Base-by-base conservation (phyloP, 2,113 vertebrate genomes). In the Cranoglanis bouderius region DNA sequence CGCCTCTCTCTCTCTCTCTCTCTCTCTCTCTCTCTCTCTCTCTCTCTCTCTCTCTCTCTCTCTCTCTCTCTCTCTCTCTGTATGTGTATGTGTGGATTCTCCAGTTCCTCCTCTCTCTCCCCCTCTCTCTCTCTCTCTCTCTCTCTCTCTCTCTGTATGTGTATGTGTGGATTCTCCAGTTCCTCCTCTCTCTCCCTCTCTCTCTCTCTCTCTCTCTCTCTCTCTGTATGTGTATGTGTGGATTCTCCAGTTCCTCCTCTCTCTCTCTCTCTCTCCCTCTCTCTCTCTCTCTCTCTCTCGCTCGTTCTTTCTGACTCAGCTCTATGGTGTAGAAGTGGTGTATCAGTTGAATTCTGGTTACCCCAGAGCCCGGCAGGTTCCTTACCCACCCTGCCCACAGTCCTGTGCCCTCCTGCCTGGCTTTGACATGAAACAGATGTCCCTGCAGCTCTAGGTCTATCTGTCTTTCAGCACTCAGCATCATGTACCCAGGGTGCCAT, bases 401-500 rank as follows among this genome's bases (percentile, higher is more conserved):
- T 49, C 55, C 40, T 59, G 24, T 51, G 38, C 67, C 67, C 85
- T 86, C 53, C 72, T 59, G 51, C 85, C 70, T 57, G 85, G 67
- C 53, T 85, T 75, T 75, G 85, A 75, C 85, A 86, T 26, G 9
- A 53, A 86, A 86, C 70, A 86, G 85, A 86, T 86, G 72, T 57
- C 55, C 85, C 74, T 67, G 46, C 63, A 85, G 65, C 70, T 86
- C 32, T 53, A 35, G 53, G 49, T 77, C 53, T 49, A 24, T 40
- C 32, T 61, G 32, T 19, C 65, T 75, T 18, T 86, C 85, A 86
- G 85, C 49, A 40, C 67, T 38, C 38, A 75, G 77, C 49, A 43
- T 59, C 87, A 78, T 77, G 67, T 26, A 89, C 75, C 88, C 72
- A 35, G 85, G 57, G 83, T 88, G 90, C 85, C 88, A 91, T 91